Evolutionary conservation across 2,888 invertebrate species (phyloP), one percentile per base, ranked within the genome.

Genomic region (Theodoxus fluviatilis): DNA sequence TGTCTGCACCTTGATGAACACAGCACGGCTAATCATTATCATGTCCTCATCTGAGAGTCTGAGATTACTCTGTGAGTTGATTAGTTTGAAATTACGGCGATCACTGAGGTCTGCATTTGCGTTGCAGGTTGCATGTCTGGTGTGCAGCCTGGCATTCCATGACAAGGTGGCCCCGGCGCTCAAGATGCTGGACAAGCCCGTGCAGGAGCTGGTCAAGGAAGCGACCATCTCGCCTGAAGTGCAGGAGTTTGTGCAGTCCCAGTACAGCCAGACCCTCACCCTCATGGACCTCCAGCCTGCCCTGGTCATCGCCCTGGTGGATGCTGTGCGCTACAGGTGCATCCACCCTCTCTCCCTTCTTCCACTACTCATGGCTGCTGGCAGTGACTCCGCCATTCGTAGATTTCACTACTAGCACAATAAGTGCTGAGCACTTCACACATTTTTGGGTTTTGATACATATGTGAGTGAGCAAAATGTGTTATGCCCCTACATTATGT

Each of bases 281-380:
- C 71, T 83, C 55, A 80, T 82, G 79, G 83, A 83, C 70, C 68
- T 81, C 12, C 81, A 83, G 64, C 80, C 82, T 25, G 76, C 78
- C 3, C 74, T 78, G 18, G 77, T 80, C 6, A 80, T 83, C 49
- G 77, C 78, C 67, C 66, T 81, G 1, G 80, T 83, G 43, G 83
- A 83, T 76, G 82, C 81, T 70, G 78, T 81, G 4, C 76, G 81
- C 79, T 82, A 82, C 71, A 80, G 75, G 83, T 83, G 69, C 61
- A 76, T 63, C 1, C 2, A 55, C 7, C 1, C 31, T 0, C 6
- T 61, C 12, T 25, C 3, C 18, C 22, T 59, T 31, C 25, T 3
- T 15, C 25, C 28, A 18, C 2, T 71, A n/a, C n/a, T n/a, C n/a
- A n/a, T n/a, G n/a, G n/a, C n/a, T n/a, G n/a, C n/a, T n/a, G n/a